Conservation (phyloP, 1,140 invertebrate genomes). For the Drosophila carrolli region DNA sequence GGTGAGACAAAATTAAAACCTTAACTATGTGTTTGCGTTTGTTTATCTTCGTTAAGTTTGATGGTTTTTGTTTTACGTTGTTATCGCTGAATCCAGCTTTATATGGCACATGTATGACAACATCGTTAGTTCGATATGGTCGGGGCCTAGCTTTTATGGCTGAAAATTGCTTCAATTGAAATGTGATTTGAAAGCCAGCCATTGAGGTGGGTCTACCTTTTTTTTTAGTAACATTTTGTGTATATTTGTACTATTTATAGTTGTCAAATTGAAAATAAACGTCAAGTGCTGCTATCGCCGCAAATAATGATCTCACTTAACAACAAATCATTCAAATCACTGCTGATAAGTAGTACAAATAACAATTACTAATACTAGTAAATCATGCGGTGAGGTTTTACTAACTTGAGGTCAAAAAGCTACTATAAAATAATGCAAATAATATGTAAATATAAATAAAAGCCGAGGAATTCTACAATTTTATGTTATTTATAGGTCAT, state of each 20-base stretch:
- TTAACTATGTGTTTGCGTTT: constrained; percentile 11
- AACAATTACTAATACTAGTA: constrained; percentile 7
- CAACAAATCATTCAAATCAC: constrained; percentile 18
- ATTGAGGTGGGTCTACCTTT: constrained; percentile 4
- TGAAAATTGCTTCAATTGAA: constrained; percentile 38
- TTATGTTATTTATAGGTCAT: constrained; percentile 6
- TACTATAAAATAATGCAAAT: constrained; percentile 5
- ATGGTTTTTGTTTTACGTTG: constrained; percentile 13
- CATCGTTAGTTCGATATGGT: constrained; percentile 48
- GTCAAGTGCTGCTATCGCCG: constrained; percentile 7
- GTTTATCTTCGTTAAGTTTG: constrained; percentile 17
- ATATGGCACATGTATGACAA: constrained; percentile 62
- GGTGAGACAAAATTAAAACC: constrained; percentile 30
- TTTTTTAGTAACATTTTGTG: constrained; percentile 1
- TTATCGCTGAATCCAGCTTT: constrained; percentile 20
- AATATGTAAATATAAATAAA: constrained; percentile 20
- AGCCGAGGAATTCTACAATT: not conserved
- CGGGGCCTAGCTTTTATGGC: constrained; percentile 21
- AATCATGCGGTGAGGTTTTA: constrained; percentile 6
- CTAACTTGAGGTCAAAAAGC: not conserved
- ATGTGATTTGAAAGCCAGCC: constrained; percentile 25
- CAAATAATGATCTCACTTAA: constrained; percentile 29
- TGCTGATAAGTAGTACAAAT: constrained; percentile 10
- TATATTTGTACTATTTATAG: constrained; percentile 29
- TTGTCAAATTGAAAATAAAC: constrained; percentile 23